phyloP scores from a whole-genome alignment of 2,888 invertebrate species.

The Pharmacophagus antenor region DNA sequence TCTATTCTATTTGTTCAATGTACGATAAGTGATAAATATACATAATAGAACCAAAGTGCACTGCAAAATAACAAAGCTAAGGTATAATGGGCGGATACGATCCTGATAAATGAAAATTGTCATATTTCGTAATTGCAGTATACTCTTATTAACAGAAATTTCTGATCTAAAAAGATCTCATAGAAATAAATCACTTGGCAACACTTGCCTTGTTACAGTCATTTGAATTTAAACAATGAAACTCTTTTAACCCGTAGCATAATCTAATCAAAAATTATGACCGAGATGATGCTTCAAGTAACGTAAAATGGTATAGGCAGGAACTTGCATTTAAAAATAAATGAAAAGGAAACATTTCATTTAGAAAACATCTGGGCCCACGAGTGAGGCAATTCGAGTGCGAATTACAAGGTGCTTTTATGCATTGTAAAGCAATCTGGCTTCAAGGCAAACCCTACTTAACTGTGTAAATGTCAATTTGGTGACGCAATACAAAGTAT shows the following conservation, averaged over 20 bases:
- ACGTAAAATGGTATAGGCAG: background rate
- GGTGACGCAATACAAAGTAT: conserved; percentile 22
- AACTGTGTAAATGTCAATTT: conserved; percentile 25
- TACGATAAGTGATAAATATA: too few relatives aligned
- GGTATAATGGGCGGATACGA: too few relatives aligned
- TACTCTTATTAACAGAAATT: too few relatives aligned
- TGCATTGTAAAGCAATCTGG: conserved; percentile 19
- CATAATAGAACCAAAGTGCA: too few relatives aligned
- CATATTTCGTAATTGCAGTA: too few relatives aligned
- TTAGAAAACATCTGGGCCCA: background rate
- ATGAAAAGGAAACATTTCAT: conserved; percentile 2
- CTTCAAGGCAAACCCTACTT: conserved; percentile 24
- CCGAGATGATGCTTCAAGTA: background rate
- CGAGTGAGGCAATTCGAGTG: background rate
- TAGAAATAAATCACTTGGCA: too few relatives aligned
- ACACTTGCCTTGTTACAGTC: too few relatives aligned
- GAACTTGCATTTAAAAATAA: background rate
- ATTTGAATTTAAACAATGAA: background rate
- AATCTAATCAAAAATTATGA: background rate
- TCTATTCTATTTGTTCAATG: too few relatives aligned
- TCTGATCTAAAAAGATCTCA: too few relatives aligned
- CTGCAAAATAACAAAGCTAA: too few relatives aligned
- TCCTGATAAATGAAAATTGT: too few relatives aligned
- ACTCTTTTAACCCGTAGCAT: background rate
- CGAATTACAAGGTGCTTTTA: conserved; percentile 9